These are phyloP conservation scores for Myripristis murdjan DNA, from an alignment of 2,797 vertebrate genomes.

Conservation along the genomic window DNA sequence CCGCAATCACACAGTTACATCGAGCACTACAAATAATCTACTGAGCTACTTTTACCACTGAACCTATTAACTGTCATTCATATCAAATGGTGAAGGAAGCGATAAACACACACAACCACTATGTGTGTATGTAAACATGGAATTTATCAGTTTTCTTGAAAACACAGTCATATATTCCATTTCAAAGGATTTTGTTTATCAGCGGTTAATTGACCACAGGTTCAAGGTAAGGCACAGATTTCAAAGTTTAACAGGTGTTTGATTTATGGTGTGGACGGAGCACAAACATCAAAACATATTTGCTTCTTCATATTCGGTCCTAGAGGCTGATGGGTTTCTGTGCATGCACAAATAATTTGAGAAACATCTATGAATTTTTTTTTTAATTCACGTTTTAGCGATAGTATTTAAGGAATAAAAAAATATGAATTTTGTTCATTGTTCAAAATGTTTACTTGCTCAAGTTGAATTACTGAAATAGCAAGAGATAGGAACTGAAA, in stretches of 20 bases:
- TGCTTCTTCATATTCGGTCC: not conserved
- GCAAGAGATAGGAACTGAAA: conserved; percentile 43
- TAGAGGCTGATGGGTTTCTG: not conserved
- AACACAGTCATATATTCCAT: conserved; percentile 9
- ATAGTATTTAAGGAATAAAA: too few relatives aligned
- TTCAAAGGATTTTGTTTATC: conserved; percentile 29
- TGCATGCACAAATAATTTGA: conserved; percentile 10
- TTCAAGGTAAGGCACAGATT: conserved; percentile 30
- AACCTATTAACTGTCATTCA: not conserved
- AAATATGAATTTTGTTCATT: too few relatives aligned
- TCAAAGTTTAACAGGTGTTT: conserved; percentile 26
- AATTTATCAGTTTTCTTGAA: not conserved
- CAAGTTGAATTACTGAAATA: conserved; percentile 16
- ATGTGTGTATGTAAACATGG: not conserved
- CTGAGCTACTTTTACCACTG: conserved; percentile 1
- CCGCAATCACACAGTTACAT: not conserved
- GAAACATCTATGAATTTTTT: not conserved
- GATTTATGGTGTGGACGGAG: not conserved
- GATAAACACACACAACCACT: not conserved
- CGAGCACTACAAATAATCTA: not conserved
- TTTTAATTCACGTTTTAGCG: not conserved
- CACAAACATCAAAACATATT: conserved; percentile 9
- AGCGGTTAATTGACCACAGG: conserved; percentile 17
- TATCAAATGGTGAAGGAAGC: not conserved
- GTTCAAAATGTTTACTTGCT: conserved; percentile 7